Conservation (phyloP, 1,140 invertebrate genomes). For the Hermetia illucens region DNA sequence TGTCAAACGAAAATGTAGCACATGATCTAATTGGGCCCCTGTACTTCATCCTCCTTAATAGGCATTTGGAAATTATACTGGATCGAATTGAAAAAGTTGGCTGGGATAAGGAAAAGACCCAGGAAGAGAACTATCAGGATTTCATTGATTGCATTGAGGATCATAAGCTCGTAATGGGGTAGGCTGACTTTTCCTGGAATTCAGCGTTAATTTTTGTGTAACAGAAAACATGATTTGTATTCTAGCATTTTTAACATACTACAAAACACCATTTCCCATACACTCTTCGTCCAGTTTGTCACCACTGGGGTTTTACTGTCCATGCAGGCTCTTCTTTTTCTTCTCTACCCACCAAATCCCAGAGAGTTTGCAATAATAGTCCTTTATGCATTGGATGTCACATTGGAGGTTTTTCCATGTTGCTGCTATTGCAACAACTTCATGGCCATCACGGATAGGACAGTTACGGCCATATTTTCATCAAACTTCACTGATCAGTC, state of each 20-base stretch:
- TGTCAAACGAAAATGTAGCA: no score
- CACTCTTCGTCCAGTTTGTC: slow-evolving; percentile 7
- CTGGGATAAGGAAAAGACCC: no score
- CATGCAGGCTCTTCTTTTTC: slow-evolving; percentile 6
- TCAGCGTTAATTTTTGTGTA: no score
- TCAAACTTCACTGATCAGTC: slow-evolving; percentile 8
- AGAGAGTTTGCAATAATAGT: slow-evolving; percentile 3
- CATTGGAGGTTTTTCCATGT: slow-evolving; percentile 6
- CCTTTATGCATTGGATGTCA: slow-evolving; percentile 3
- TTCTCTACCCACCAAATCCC: slow-evolving; percentile 4
- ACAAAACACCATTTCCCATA: slow-evolving; percentile 6
- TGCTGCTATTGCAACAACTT: slow-evolving; percentile 7
- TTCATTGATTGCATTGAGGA: slow-evolving; percentile 5
- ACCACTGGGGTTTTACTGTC: slow-evolving; percentile 6
- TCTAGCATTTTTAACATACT: slow-evolving; percentile 6
- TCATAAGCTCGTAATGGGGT: slow-evolving; percentile 7
- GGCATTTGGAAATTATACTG: slow-evolving; percentile 2
- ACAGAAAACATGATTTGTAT: no score
- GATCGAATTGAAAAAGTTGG: slow-evolving; percentile 6
- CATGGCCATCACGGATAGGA: slow-evolving; percentile 3
- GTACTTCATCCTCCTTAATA: slow-evolving; percentile 6
- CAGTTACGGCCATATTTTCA: slow-evolving; percentile 6
- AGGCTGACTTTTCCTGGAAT: no score
- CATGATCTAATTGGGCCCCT: no score
- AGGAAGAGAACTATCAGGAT: slow-evolving; percentile 6